Conservation (phyloP, 2,113 vertebrate genomes). For the Benitochromis conjunctus region DNA sequence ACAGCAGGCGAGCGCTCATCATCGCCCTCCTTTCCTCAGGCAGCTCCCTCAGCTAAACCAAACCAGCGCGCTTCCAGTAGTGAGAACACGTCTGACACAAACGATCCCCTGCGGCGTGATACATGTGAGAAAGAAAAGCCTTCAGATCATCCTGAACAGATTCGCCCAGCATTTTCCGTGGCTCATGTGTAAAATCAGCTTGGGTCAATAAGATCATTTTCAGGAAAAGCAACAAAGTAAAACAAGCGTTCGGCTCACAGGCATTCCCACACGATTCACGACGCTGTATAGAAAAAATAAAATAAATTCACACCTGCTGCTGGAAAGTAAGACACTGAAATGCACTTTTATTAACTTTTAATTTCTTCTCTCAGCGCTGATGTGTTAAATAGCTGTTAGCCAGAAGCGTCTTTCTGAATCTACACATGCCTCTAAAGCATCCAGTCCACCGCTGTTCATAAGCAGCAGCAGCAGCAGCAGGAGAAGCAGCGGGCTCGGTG, state of each 20-base stretch:
- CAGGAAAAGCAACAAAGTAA: neutral
- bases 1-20: neutral
- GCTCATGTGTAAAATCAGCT: neutral
- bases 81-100: neutral
- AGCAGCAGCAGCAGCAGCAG: neutral
- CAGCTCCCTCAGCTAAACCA: neutral
- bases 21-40: neutral
- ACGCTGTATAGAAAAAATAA: neutral
- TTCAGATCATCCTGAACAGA: neutral
- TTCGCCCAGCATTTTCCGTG: neutral
- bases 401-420: neutral
- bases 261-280: neutral
- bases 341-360: neutral
- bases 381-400: neutral
- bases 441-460: neutral
- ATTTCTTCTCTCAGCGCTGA: neutral
- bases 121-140: neutral
- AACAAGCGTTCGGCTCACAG: neutral
- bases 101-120: neutral
- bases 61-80: neutral
- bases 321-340: accelerated
- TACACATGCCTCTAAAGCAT: neutral
- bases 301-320: neutral
- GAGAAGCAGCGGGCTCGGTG: neutral
- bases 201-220: neutral